Conservation (phyloP, 2,797 vertebrate species). For the Apogon hyalosoma region DNA sequence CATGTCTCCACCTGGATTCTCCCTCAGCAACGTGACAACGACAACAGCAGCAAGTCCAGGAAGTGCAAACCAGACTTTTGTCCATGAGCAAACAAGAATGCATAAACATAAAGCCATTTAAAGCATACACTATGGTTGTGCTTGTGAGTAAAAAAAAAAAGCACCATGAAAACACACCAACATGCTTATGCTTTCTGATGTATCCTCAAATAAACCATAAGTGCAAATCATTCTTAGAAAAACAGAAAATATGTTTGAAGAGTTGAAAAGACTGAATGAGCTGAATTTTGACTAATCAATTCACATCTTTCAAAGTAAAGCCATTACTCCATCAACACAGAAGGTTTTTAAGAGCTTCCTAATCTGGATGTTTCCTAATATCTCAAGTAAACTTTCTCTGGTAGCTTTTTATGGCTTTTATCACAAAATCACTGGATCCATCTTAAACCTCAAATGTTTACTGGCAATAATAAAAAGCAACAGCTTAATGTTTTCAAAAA, state of each 20-base stretch:
- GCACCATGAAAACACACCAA: not conserved
- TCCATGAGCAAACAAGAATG: conserved; percentile 66
- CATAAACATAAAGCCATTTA: conserved; percentile 11
- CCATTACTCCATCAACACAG: not conserved
- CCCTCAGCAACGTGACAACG: conserved; percentile 76
- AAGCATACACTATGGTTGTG: not conserved
- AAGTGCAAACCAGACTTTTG: conserved; percentile 67
- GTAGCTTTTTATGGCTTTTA: conserved; percentile 23
- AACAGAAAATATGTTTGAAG: not conserved
- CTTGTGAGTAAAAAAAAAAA: conserved; percentile 8
- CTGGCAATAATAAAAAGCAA: conserved; percentile 57
- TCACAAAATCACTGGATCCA: conserved; percentile 34
- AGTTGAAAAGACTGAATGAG: not conserved
- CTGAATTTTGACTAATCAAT: conserved; percentile 1
- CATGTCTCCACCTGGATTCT: conserved; percentile 83
- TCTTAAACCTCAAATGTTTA: conserved; percentile 60
- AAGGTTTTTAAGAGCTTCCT: too few relatives aligned
- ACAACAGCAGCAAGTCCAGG: conserved; percentile 68
- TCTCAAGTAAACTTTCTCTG: conserved; percentile 8
- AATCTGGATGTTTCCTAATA: not conserved
- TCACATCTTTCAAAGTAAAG: conserved; percentile 2
- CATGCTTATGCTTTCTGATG: conserved; percentile 26
- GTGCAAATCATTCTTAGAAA: conserved; percentile 1
- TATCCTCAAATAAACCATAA: conserved; percentile 8
- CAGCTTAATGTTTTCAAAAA: conserved; percentile 50